A percentile compares a stretch with the other conserved stretches of the same genome.
Conservation (phyloP, 2,888 invertebrate genomes). For the Poecilobothrus nobilitatus region DNA sequence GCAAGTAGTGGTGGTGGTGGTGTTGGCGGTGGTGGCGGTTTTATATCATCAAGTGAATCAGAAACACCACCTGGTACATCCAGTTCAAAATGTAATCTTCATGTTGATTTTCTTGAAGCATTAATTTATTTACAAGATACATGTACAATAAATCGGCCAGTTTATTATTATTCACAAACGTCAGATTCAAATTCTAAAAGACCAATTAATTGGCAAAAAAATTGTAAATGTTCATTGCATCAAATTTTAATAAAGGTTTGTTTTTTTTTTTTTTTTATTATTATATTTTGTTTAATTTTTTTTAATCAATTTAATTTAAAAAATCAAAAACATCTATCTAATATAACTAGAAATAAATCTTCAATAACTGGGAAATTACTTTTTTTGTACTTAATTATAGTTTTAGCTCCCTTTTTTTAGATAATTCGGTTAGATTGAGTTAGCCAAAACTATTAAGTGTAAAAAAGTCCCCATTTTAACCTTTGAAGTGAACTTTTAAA, state of each 20-base stretch:
- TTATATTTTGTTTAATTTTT: not conserved
- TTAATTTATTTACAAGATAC: constrained; percentile 25
- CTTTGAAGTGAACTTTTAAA: no score
- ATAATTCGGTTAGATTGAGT: no score
- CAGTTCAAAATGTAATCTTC: constrained; percentile 22
- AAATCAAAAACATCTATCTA: no score
- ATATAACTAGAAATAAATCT: no score
- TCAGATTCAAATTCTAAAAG: constrained; percentile 11
- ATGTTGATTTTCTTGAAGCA: constrained; percentile 25
- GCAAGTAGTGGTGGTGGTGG: not conserved
- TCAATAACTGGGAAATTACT: no score
- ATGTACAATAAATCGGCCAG: constrained; percentile 20
- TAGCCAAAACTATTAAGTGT: no score
- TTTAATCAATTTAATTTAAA: no score
- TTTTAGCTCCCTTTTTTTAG: no score
- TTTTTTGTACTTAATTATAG: no score
- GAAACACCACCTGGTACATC: not conserved
- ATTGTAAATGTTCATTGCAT: constrained; percentile 27
- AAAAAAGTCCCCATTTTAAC: no score
- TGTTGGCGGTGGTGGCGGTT: not conserved
- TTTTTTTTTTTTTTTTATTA: not conserved
- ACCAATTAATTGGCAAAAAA: constrained; percentile 19
- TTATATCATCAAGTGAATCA: constrained; percentile 1
- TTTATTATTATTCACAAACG: constrained; percentile 13
- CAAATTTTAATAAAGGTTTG: constrained; percentile 27